Conservation (phyloP, 1,140 invertebrate genomes). For the Idris sp. region DNA sequence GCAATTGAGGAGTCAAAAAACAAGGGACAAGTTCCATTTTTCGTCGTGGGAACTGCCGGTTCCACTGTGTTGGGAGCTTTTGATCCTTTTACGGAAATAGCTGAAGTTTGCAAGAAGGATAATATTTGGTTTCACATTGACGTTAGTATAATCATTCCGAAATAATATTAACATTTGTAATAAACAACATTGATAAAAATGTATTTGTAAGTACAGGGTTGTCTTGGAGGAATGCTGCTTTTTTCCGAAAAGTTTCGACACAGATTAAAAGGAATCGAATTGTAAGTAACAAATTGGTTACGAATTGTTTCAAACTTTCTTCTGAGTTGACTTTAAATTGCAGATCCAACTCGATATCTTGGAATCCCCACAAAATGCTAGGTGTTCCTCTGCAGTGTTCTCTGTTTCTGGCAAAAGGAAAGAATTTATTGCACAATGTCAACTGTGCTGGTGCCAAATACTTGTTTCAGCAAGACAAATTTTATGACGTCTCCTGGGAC, state of each 20-base stretch:
- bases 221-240: conserved; percentile 89
- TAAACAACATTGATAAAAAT: too few species aligned
- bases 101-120: conserved; percentile 82
- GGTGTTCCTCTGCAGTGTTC: conserved; percentile 94
- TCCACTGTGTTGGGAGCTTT: conserved; percentile 90
- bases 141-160: conserved; percentile 71
- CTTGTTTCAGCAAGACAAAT: conserved; percentile 95
- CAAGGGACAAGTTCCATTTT: conserved; percentile 80
- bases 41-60: conserved; percentile 86
- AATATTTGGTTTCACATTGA: conserved; percentile 92
- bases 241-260: conserved; percentile 83
- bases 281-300: too few species aligned
- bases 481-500: conserved; percentile 93
- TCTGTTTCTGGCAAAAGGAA: conserved; percentile 84
- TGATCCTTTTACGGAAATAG: conserved; percentile 87
- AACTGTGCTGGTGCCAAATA: conserved; percentile 90
- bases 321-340: too few species aligned
- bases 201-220: conserved; percentile 79
- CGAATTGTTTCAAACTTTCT: too few species aligned
- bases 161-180: too few species aligned
- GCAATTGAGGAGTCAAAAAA: conserved; percentile 77
- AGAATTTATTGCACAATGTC: conserved; percentile 83
- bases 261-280: conserved; percentile 84
- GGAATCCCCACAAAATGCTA: conserved; percentile 97
- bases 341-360: conserved; percentile 89